phyloP scores from a whole-genome alignment of 2,797 vertebrate species.

The Margarornis squamiger region DNA sequence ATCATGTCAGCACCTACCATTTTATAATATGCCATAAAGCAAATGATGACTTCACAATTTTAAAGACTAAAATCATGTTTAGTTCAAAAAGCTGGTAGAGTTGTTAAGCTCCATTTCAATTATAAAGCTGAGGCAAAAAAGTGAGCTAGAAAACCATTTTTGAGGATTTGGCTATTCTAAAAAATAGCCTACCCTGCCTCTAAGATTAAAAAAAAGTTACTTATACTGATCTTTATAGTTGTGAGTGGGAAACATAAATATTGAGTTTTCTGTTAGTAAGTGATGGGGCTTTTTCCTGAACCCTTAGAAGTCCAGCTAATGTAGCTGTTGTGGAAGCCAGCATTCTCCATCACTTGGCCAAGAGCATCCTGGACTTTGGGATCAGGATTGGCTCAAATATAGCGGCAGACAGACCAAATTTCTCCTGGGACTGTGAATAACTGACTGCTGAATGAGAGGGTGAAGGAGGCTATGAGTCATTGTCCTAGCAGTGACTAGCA shows the following conservation, averaged over 20 bases:
- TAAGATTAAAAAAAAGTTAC: neutral
- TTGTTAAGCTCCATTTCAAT: constrained; percentile 10
- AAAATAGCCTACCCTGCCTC: neutral
- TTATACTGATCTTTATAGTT: neutral
- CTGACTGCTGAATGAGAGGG: rapidly evolving
- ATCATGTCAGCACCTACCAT: neutral
- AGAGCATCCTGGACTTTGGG: neutral
- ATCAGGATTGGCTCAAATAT: neutral
- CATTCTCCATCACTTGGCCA: rapidly evolving
- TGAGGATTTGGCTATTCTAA: neutral
- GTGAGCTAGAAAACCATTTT: neutral
- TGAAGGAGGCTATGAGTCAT: neutral
- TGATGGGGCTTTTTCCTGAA: neutral
- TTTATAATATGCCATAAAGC: neutral
- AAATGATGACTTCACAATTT: neutral
- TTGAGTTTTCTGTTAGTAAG: neutral
- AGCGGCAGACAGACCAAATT: neutral
- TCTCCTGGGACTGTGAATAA: rapidly evolving
- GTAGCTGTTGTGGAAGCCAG: neutral
- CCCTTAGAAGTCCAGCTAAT: neutral
- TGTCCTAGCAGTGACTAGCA: neutral
- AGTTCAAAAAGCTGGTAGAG: constrained; percentile 8
- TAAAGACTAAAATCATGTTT: neutral
- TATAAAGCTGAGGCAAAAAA: neutral
- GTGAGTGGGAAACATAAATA: neutral